phyloP scores from a whole-genome alignment of 2,797 vertebrate species.

The Taenioides sp. region DNA sequence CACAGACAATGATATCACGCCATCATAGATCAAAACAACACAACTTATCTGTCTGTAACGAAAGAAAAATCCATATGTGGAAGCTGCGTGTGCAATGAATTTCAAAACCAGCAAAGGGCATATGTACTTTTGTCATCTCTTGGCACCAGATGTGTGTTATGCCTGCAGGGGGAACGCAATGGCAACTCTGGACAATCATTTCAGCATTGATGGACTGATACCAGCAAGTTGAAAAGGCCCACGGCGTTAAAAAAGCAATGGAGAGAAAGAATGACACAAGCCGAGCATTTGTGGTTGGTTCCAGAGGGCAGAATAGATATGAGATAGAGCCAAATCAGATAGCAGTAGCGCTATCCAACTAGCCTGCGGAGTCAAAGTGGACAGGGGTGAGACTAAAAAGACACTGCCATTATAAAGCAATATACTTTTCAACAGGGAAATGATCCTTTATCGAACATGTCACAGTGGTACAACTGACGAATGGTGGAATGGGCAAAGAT shows the following conservation, averaged over 20 bases:
- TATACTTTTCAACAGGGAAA: constrained; percentile 11
- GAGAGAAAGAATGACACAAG: constrained; percentile 38
- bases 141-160: constrained; percentile 30
- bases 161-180: constrained; percentile 50
- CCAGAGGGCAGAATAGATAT: constrained; percentile 59
- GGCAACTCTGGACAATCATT: constrained; percentile 55
- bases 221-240: constrained; percentile 47
- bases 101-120: constrained; percentile 22
- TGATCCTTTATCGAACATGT: constrained; percentile 16
- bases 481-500: constrained; percentile 20
- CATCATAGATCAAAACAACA: constrained; percentile 51
- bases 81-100: constrained; percentile 29
- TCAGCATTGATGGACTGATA: constrained; percentile 62
- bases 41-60: constrained; percentile 9
- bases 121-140: constrained; percentile 24
- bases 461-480: constrained; percentile 23
- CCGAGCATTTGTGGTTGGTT: constrained; percentile 47
- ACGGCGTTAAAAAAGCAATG: constrained; percentile 37
- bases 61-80: constrained; percentile 21
- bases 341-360: constrained; percentile 49
- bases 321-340: constrained; percentile 66
- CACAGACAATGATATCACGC: background rate
- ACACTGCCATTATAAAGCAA: constrained; percentile 1
- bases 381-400: constrained; percentile 50
- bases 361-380: constrained; percentile 45